These are phyloP conservation scores for Castor canadensis DNA, from an alignment of 2,113 vertebrate species.

Conservation along the genomic window DNA sequence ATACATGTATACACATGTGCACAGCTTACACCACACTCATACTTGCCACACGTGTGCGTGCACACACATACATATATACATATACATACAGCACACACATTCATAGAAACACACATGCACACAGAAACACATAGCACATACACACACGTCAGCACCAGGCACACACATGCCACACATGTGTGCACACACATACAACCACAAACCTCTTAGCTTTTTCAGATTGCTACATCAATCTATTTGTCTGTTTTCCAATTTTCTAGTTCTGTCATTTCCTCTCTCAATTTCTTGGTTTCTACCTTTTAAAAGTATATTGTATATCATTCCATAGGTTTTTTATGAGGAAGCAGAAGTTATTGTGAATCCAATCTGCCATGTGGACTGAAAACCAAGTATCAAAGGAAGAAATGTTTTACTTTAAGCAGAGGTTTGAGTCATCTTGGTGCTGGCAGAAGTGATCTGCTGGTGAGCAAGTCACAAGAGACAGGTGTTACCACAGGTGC, in stretches of 20 bases:
- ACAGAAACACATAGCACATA: not conserved
- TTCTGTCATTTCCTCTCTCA: not conserved
- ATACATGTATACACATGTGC: not conserved
- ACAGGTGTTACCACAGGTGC: not conserved
- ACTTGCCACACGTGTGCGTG: not conserved
- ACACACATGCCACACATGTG: not conserved
- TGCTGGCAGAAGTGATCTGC: not conserved
- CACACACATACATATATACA: not conserved
- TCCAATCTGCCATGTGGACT: not conserved
- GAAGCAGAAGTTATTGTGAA: not conserved
- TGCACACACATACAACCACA: not conserved
- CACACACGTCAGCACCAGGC: not conserved
- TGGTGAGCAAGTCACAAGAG: not conserved
- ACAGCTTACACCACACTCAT: not conserved
- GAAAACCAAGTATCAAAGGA: not conserved
- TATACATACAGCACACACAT: not conserved
- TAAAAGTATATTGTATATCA: not conserved
- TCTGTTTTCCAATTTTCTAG: not conserved
- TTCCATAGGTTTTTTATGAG: not conserved
- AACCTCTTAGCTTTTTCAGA: not conserved
- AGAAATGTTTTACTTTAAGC: not conserved
- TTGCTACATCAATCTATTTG: not conserved
- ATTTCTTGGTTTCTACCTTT: not conserved
- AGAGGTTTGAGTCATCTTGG: not conserved
- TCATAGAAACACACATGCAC: too few relatives aligned